phyloP scores from a whole-genome alignment of 2,797 vertebrate genomes.

The Acanthiza pusilla region DNA sequence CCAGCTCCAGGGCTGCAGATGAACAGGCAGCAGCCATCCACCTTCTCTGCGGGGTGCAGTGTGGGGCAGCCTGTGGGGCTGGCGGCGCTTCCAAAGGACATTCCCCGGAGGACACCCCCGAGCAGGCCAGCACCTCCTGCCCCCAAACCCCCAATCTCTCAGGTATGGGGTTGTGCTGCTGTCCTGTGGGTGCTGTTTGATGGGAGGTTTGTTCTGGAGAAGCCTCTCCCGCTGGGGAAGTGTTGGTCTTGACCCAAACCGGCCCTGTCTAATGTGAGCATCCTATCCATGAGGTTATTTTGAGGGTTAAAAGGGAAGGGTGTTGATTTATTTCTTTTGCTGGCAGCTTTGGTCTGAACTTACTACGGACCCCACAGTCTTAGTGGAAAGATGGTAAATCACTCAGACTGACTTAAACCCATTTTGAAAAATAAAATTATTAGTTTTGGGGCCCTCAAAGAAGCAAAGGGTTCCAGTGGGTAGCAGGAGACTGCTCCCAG shows the following conservation, averaged over 20 bases:
- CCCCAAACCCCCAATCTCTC: constrained; percentile 71
- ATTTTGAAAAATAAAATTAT: background rate
- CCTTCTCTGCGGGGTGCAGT: background rate
- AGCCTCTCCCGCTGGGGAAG: background rate
- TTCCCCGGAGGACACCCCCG: constrained; percentile 76
- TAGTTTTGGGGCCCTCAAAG: background rate
- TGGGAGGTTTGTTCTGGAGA: background rate
- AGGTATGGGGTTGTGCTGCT: constrained; percentile 53
- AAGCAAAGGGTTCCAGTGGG: background rate
- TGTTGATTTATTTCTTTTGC: background rate
- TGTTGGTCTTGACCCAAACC: background rate
- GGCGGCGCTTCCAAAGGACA: background rate
- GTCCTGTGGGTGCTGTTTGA: background rate
- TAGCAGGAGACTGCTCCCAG: background rate
- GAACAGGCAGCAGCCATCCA: background rate
- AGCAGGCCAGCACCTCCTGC: constrained; percentile 87
- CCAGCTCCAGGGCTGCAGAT: constrained; percentile 36
- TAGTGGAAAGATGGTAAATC: background rate
- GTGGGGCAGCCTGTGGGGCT: background rate
- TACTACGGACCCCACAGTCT: background rate
- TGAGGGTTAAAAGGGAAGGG: background rate
- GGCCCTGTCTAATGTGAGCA: background rate
- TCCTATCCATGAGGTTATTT: background rate
- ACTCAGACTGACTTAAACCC: background rate
- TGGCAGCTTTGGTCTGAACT: background rate